Conservation (phyloP, 2,113 vertebrate species). For the Gnathonemus echidnorhynchus region DNA sequence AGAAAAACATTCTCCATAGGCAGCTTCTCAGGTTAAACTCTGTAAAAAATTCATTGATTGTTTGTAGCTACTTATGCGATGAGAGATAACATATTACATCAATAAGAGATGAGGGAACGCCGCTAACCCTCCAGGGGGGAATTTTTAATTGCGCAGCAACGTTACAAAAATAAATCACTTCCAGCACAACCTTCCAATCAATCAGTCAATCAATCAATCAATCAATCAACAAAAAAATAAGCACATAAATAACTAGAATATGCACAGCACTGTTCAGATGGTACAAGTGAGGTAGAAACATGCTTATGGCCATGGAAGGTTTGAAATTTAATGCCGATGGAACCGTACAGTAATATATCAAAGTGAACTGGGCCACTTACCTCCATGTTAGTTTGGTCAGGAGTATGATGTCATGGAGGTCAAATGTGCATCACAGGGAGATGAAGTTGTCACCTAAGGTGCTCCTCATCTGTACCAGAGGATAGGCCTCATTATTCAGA, state of each 20-base stretch:
- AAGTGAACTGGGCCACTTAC: neutral
- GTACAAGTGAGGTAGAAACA: neutral
- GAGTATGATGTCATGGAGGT: neutral
- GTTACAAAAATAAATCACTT: neutral
- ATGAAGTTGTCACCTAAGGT: neutral
- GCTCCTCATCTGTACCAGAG: neutral
- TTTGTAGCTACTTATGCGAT: neutral
- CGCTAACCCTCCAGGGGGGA: neutral
- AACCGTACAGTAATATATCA: neutral
- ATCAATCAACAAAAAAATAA: neutral
- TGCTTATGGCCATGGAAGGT: neutral
- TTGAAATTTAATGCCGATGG: neutral
- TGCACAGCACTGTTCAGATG: neutral
- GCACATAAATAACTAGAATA: neutral
- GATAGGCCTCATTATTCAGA: neutral
- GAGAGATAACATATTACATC: neutral
- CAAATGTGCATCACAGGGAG: neutral
- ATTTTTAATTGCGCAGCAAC: neutral
- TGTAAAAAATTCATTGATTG: neutral
- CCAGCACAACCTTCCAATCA: neutral
- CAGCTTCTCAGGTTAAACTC: neutral
- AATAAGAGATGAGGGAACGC: neutral
- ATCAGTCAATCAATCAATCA: neutral
- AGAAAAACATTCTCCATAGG: neutral
- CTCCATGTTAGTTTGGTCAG: neutral